Conservation (phyloP, 1,140 invertebrate genomes). For the Drosophila paulistorum region DNA sequence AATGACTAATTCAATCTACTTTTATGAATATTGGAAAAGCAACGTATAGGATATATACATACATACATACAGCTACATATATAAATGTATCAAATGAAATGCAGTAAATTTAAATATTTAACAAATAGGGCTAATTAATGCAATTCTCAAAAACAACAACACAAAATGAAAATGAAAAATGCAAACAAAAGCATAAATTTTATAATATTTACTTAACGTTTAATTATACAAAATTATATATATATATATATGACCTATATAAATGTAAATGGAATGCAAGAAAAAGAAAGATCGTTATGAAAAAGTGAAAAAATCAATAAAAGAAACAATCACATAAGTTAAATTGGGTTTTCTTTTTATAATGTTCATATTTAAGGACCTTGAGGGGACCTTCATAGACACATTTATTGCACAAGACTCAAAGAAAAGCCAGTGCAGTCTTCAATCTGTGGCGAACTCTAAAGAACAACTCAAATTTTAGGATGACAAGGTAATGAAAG, state of each 20-base stretch:
- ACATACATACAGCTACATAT: slow-evolving; percentile 5
- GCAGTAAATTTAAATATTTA: slow-evolving; percentile 62
- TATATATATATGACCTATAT: slow-evolving; percentile 39
- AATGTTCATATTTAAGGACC: too few species aligned
- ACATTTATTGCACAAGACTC: too few species aligned
- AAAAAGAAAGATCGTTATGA: slow-evolving; percentile 63
- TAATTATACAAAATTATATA: slow-evolving; percentile 52
- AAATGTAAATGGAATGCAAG: slow-evolving; percentile 36
- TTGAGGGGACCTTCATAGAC: too few species aligned
- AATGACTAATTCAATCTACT: slow-evolving; percentile 12
- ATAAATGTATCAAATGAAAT: slow-evolving; percentile 29
- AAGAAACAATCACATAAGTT: slow-evolving; percentile 64
- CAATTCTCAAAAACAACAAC: slow-evolving; percentile 59
- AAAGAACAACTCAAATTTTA: too few species aligned
- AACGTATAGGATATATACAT: too few species aligned
- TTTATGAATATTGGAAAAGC: slow-evolving; percentile 33
- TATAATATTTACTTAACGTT: slow-evolving; percentile 79
- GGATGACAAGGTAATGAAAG: too few species aligned
- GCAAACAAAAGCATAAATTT: slow-evolving; percentile 45
- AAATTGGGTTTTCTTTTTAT: too few species aligned
- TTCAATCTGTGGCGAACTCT: too few species aligned
- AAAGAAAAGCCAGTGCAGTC: too few species aligned
- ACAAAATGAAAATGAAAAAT: neutral
- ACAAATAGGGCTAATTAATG: slow-evolving; percentile 68
- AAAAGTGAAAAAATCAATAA: slow-evolving; percentile 69